phyloP scores from a whole-genome alignment of 2,113 vertebrate species.

The Crotalus horridus region DNA sequence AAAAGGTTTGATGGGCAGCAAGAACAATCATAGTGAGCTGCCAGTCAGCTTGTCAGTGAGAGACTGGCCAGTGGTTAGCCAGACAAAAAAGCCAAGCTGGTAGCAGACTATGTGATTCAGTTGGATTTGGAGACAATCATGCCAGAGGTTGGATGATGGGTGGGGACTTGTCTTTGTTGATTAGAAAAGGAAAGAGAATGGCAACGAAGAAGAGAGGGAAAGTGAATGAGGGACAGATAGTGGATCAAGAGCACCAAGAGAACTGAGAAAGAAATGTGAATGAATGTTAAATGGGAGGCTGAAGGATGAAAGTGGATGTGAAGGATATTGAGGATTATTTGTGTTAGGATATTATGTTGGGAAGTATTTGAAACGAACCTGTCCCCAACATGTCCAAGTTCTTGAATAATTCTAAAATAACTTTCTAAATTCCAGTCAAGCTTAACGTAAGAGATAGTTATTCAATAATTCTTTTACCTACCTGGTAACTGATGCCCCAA shows the following conservation, averaged over 20 bases:
- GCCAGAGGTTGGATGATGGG: background rate
- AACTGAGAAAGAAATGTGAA: background rate
- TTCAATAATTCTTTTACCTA: constrained; percentile 74
- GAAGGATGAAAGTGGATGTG: background rate
- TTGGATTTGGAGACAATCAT: background rate
- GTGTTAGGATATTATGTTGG: background rate
- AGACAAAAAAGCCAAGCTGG: background rate
- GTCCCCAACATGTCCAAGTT: background rate
- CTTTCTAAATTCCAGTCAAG: background rate
- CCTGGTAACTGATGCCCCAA: constrained; percentile 97
- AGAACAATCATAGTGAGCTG: background rate
- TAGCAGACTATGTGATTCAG: background rate
- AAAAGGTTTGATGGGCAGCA: background rate
- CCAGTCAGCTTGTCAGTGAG: background rate
- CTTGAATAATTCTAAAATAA: background rate
- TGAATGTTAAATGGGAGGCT: background rate
- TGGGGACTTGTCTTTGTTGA: background rate
- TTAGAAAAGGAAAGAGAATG: background rate
- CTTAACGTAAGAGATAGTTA: background rate
- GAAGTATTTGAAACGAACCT: background rate
- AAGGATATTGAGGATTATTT: background rate
- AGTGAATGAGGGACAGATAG: background rate
- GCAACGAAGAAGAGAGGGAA: background rate
- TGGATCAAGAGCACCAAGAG: background rate
- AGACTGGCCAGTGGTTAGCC: background rate